Evolutionary conservation across 2,888 invertebrate genomes (phyloP), one percentile per base, ranked within the genome.

Genomic region (Eupithecia exiguata): DNA sequence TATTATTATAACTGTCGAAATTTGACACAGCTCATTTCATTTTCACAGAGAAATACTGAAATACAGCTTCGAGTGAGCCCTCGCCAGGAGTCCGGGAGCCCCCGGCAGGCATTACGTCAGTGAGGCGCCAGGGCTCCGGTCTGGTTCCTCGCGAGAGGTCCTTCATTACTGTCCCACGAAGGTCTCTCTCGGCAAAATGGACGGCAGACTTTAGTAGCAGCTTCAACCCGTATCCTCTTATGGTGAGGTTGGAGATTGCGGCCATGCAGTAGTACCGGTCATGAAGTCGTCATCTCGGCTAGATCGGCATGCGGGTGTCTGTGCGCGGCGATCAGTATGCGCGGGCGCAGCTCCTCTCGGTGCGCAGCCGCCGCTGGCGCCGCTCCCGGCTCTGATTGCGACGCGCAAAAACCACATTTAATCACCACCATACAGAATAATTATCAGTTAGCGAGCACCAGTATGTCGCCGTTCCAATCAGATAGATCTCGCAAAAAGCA

Each of bases 391-490:
- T 68, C 77, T 46, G 75, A 74, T 75, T 74, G 71, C 71, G 72
- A 61, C 68, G 70, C 46, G 72, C 74, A 76, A 78, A 76, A 76
- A 78, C 77, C 73, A 1, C 63, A 70, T 69, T 69, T 70, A 75
- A 75, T 73, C 71, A 72, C 65, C 73, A 74, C 74, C 74, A 46
- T 62, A 67, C 72, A 74, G 72, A 68, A 72, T 72, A 71, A 70
- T 69, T 65, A 69, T 16, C 71, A 62, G 69, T 72, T 46, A 36
- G 49, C 66, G 36, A 62, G 74, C 35, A 75, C 53, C 46, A 72
- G 75, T 70, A 76, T 76, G 76, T 69, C 76, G 40, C 72, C 72
- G 70, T 65, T 70, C 65, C 76, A 74, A 77, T 77, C 74, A 74
- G 72, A 77, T 72, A 74, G 72, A 25, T 72, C n/a, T 25, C 12